Evolutionary conservation across 1,140 invertebrate genomes (phyloP).

Genomic region (Neotoxoptera formosana): DNA sequence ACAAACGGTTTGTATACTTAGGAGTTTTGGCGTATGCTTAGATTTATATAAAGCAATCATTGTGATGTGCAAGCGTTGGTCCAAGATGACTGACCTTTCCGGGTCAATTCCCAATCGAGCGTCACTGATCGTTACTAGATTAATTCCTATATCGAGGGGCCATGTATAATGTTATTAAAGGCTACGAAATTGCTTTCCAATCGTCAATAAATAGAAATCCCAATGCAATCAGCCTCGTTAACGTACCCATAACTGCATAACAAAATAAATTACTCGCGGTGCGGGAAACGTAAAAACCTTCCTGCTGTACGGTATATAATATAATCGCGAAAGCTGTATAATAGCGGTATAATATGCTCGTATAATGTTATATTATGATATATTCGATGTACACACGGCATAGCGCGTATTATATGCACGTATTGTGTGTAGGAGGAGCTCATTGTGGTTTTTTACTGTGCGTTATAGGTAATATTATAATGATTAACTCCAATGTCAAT

Average conservation of each 20-base stretch:
- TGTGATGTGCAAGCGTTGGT: neutral
- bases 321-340: constrained; percentile 19
- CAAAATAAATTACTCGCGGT: constrained; percentile 5
- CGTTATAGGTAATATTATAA: neutral
- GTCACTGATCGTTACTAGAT: neutral
- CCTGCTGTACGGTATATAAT: constrained; percentile 2
- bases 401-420: too few species aligned
- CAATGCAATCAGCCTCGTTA: constrained; percentile 34
- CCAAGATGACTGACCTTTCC: constrained; percentile 14
- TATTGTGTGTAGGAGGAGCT: neutral
- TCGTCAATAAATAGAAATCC: constrained; percentile 36
- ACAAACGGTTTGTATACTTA: neutral
- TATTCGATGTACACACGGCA: neutral
- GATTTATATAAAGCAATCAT: constrained; percentile 4
- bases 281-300: constrained; percentile 35
- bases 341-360: too few species aligned
- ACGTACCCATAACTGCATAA: constrained; percentile 30
- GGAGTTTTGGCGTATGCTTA: neutral
- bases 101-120: constrained; percentile 20
- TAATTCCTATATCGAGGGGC: neutral
- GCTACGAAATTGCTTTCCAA: constrained; percentile 8
- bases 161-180: neutral
- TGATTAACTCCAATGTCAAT: constrained; percentile 29
- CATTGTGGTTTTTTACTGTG: neutral
- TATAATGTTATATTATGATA: neutral